A percentile compares a stretch with the other conserved stretches of the same genome.
phyloP scores from a whole-genome alignment of 2,888 invertebrate genomes.

The Nomada fabriciana region DNA sequence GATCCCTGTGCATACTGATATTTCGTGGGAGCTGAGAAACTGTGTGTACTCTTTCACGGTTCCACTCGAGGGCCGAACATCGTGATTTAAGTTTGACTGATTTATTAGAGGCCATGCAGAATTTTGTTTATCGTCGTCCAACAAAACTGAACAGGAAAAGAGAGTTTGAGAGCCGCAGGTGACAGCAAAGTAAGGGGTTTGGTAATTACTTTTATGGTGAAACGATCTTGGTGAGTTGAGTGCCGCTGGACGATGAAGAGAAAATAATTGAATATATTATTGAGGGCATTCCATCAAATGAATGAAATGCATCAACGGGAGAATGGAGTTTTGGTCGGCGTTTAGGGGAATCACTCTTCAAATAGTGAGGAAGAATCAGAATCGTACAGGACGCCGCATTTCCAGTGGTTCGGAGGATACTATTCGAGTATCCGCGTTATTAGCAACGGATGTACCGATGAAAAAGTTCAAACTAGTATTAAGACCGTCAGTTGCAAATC shows the following conservation, averaged over 20 bases:
- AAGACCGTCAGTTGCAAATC: too few relatives aligned
- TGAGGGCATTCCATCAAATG: slow-evolving; percentile 16
- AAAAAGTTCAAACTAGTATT: too few relatives aligned
- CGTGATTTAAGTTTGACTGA: too few relatives aligned
- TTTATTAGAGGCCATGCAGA: background rate
- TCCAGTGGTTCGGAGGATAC: too few relatives aligned
- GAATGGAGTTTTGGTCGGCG: background rate
- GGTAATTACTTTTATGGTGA: slow-evolving; percentile 35
- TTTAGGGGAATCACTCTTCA: slow-evolving; percentile 1
- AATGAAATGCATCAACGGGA: slow-evolving; percentile 17
- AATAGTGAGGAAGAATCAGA: background rate
- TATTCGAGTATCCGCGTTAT: too few relatives aligned
- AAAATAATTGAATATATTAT: slow-evolving; percentile 30
- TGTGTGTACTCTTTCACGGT: slow-evolving; percentile 30
- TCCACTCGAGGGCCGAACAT: slow-evolving; percentile 2
- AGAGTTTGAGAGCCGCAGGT: slow-evolving; percentile 28
- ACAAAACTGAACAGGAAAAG: background rate
- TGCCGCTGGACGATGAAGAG: slow-evolving; percentile 27
- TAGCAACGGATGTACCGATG: too few relatives aligned
- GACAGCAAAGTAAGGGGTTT: slow-evolving; percentile 31
- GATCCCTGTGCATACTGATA: slow-evolving; percentile 62
- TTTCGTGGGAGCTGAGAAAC: slow-evolving; percentile 46
- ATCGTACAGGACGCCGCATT: too few relatives aligned
- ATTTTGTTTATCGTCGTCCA: background rate
- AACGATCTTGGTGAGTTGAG: slow-evolving; percentile 32